Evolutionary conservation across 2,113 vertebrate species (phyloP).

Genomic region (Dinomys branickii): DNA sequence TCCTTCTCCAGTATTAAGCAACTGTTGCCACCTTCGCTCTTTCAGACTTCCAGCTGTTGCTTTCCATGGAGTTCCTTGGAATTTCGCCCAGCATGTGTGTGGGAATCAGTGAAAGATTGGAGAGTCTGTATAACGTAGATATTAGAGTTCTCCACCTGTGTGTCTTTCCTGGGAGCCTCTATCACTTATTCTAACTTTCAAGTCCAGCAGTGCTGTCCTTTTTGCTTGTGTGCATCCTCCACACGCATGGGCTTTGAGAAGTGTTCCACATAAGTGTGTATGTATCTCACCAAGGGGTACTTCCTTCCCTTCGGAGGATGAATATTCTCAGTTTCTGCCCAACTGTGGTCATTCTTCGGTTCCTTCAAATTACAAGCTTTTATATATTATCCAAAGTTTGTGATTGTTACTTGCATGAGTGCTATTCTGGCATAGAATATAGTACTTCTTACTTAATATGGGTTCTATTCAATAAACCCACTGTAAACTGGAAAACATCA

Average conservation of each 20-base stretch:
- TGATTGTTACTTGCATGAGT: background rate
- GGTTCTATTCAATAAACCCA: background rate
- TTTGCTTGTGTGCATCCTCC: background rate
- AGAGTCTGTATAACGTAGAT: background rate
- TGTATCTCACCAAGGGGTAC: background rate
- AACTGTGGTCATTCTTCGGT: background rate
- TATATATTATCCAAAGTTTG: constrained; percentile 30
- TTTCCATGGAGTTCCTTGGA: background rate
- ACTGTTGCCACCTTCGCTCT: background rate
- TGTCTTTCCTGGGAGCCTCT: background rate
- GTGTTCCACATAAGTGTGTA: background rate
- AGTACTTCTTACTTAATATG: background rate
- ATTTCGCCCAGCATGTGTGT: background rate
- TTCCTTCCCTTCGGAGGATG: background rate
- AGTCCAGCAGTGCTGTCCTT: background rate
- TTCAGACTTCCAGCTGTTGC: background rate
- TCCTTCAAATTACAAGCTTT: background rate
- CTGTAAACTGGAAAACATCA: background rate
- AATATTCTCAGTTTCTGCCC: background rate
- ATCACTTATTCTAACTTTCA: background rate
- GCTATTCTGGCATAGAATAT: background rate
- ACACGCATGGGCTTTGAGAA: background rate
- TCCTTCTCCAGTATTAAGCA: background rate
- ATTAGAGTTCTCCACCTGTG: background rate
- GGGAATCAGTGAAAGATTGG: background rate